Conservation (phyloP, 2,888 invertebrate genomes). For the Andricus quercusramuli region DNA sequence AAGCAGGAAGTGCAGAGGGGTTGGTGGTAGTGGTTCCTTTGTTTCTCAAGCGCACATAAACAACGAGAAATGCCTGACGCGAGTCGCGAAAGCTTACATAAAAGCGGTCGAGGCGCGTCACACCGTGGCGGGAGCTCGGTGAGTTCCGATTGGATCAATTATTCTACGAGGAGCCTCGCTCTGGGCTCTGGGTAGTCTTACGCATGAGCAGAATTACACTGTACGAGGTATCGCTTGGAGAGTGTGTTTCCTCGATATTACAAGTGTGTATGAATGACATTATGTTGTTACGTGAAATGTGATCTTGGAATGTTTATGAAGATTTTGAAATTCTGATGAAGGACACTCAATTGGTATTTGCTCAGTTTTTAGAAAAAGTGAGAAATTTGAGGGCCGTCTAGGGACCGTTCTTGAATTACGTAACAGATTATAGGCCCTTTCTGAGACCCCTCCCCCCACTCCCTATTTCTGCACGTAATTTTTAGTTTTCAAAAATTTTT, state of each 20-base stretch:
- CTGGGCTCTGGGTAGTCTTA: conserved; percentile 57
- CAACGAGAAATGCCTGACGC: conserved; percentile 41
- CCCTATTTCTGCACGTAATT: no score
- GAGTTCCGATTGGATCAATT: conserved; percentile 69
- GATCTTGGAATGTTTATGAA: background rate
- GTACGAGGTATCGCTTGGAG: conserved; percentile 4
- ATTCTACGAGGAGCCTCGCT: conserved; percentile 64
- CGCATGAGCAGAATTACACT: conserved; percentile 61
- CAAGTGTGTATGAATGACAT: background rate
- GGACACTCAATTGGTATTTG: background rate
- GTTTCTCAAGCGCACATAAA: conserved; percentile 28
- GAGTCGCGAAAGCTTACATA: conserved; percentile 57
- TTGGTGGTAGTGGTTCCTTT: conserved; percentile 16
- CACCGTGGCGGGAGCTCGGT: conserved; percentile 63
- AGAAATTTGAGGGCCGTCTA: background rate
- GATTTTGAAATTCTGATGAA: background rate
- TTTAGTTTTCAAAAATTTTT: no score
- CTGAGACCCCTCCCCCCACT: no score
- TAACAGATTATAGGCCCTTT: background rate
- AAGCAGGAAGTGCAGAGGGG: conserved; percentile 41
- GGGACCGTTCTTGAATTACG: no score
- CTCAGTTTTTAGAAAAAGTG: background rate
- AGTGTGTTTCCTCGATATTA: background rate
- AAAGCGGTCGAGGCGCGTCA: conserved; percentile 61
- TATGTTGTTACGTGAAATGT: background rate